A percentile compares a stretch with the other conserved stretches of the same genome.
Evolutionary conservation across 2,888 invertebrate genomes (phyloP).

Genomic region (Tanytarsus gracilentus): DNA sequence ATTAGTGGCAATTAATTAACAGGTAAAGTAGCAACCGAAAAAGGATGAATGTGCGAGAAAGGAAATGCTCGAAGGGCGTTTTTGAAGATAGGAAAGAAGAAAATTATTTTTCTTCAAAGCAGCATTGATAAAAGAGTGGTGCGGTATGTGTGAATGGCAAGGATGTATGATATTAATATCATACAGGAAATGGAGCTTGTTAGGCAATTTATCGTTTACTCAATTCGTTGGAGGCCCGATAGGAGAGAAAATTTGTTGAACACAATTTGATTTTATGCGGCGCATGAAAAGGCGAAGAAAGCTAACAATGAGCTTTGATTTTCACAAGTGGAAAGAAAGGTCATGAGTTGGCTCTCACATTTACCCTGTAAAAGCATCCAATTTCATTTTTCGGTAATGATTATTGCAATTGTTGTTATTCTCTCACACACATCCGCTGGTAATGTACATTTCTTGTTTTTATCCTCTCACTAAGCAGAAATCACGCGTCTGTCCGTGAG

Average conservation of each 20-base stretch:
- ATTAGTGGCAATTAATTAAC: conserved; percentile 22
- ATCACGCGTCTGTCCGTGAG: too few species aligned
- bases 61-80: too few species aligned
- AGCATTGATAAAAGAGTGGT: not conserved
- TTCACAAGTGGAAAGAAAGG: too few species aligned
- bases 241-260: conserved; percentile 9
- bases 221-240: not conserved
- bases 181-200: conserved; percentile 7
- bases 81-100: not conserved
- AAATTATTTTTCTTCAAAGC: not conserved
- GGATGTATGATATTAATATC: not conserved
- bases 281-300: too few species aligned
- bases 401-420: too few species aligned
- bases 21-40: not conserved
- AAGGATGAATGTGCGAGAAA: not conserved
- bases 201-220: conserved; percentile 9
- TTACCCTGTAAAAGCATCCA: too few species aligned
- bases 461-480: too few species aligned
- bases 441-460: too few species aligned
- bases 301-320: too few species aligned
- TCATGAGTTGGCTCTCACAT: too few species aligned
- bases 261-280: not conserved
- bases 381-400: too few species aligned
- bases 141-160: not conserved
- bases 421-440: too few species aligned